Evolutionary conservation across 2,797 vertebrate genomes (phyloP).

Genomic region (Tokudaia muenninki): DNA sequence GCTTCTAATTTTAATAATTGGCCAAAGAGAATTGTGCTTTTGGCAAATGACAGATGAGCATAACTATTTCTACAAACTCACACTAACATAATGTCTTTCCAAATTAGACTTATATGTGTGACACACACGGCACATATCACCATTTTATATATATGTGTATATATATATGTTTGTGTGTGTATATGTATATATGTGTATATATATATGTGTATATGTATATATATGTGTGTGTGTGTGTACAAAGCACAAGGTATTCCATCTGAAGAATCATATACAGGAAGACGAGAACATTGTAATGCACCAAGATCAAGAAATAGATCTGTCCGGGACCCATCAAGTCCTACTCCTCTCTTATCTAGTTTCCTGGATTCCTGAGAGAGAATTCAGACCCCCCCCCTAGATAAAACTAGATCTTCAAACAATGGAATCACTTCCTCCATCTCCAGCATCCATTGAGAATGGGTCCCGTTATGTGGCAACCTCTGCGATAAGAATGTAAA

Average conservation of each 20-base stretch:
- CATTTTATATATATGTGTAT: neutral
- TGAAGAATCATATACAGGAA: neutral
- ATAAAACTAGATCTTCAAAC: neutral
- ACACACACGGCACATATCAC: neutral
- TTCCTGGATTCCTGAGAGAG: slow-evolving; percentile 16
- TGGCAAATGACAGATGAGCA: neutral
- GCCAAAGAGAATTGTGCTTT: neutral
- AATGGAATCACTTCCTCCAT: neutral
- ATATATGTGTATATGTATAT: too few species aligned
- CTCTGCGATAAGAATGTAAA: neutral
- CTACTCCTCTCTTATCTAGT: neutral
- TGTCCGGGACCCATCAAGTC: neutral
- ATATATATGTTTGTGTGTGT: neutral
- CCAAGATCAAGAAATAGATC: neutral
- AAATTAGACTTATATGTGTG: neutral
- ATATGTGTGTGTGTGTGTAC: neutral
- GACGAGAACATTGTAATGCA: neutral
- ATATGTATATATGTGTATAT: too few species aligned
- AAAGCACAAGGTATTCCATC: neutral
- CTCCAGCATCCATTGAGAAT: neutral
- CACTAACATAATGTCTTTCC: neutral
- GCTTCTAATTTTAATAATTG: slow-evolving; percentile 35
- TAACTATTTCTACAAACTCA: slow-evolving; percentile 36
- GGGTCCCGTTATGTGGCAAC: neutral
- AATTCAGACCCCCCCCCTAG: slow-evolving; percentile 6